Percentiles rank a stretch among this genome's conserved stretches.
Evolutionary conservation across 2,888 invertebrate genomes (phyloP).

Genomic region (Noctua janthina): DNA sequence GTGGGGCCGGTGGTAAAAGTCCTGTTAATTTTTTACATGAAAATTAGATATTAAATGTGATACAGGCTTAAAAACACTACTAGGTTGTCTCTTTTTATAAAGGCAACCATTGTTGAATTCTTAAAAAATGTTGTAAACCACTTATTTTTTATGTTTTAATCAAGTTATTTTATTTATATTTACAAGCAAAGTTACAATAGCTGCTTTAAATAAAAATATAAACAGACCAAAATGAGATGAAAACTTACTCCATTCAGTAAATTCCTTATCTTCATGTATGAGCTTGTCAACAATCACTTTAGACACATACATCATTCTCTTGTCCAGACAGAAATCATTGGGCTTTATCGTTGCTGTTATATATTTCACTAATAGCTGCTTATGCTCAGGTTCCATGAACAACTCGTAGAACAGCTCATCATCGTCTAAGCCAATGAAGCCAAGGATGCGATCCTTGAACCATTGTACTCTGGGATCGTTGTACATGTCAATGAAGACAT

Average conservation of each 20-base stretch:
- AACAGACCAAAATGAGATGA: background rate
- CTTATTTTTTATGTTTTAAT: background rate
- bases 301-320: conserved; percentile 92
- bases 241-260: conserved; percentile 93
- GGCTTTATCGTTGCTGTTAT: conserved; percentile 75
- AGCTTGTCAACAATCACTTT: conserved; percentile 93
- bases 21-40: conserved; percentile 66
- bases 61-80: background rate
- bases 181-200: background rate
- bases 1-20: conserved; percentile 84
- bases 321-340: conserved; percentile 85
- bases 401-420: conserved; percentile 91
- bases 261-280: conserved; percentile 93
- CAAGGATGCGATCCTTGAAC: conserved; percentile 92
- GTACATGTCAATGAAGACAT: conserved; percentile 69
- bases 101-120: background rate
- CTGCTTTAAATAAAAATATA: background rate
- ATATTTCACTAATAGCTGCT: conserved; percentile 80
- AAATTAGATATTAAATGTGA: background rate
- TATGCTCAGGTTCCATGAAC: conserved; percentile 89
- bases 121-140: background rate
- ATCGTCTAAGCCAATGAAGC: conserved; percentile 89
- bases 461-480: conserved; percentile 92
- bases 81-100: background rate
- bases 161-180: background rate